These are phyloP conservation scores for Nipponia nippon DNA, from an alignment of 2,113 vertebrate species.

Conservation along the genomic window DNA sequence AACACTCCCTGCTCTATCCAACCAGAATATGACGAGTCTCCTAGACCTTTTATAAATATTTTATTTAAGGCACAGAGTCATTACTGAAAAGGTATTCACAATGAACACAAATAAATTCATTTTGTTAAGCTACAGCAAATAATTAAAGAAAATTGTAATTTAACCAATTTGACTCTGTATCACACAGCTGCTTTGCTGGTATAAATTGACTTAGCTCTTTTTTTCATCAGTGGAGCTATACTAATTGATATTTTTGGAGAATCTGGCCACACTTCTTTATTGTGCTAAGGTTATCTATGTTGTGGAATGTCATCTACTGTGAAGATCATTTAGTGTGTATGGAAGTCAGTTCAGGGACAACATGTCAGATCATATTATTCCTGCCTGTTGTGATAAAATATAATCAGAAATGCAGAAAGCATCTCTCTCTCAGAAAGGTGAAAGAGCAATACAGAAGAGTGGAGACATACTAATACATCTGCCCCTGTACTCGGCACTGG, in stretches of 20 bases:
- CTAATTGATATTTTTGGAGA: neutral
- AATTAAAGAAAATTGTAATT: neutral
- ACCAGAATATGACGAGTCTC: neutral
- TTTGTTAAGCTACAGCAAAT: neutral
- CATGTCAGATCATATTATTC: neutral
- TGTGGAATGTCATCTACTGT: neutral
- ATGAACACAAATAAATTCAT: neutral
- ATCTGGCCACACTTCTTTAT: neutral
- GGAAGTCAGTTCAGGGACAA: neutral
- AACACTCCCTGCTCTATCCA: neutral
- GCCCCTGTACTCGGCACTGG: too few species aligned
- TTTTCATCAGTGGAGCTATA: neutral
- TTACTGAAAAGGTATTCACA: neutral
- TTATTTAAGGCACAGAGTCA: neutral
- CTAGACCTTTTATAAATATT: neutral
- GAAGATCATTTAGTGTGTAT: neutral
- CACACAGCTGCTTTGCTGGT: neutral
- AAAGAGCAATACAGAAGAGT: neutral
- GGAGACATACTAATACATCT: neutral
- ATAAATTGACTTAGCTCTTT: neutral
- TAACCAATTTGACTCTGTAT: neutral
- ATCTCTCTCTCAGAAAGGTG: neutral
- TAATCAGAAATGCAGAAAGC: conserved; percentile 6
- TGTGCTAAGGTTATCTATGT: neutral
- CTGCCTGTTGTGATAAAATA: neutral